These are phyloP conservation scores for Sinella curviseta DNA, from an alignment of 1,140 invertebrate genomes.

Conservation along the genomic window DNA sequence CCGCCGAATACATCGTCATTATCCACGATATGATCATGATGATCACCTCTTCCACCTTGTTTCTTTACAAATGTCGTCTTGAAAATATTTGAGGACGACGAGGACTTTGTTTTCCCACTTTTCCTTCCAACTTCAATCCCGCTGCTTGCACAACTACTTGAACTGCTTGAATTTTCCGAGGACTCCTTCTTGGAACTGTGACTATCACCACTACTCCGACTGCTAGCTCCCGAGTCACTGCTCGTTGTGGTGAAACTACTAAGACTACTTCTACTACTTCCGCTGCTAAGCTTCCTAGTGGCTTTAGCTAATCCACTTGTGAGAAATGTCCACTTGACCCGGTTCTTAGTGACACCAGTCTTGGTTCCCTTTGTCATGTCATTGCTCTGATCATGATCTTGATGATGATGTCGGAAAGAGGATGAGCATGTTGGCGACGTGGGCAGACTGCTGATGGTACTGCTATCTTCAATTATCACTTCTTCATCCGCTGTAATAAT, in stretches of 20 bases:
- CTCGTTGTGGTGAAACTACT: not conserved
- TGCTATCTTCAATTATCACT: not conserved
- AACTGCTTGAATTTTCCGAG: not conserved
- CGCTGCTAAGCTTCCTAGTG: conserved; percentile 6
- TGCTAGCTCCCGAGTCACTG: not conserved
- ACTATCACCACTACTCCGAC: not conserved
- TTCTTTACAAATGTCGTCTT: not conserved
- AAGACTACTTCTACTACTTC: not conserved
- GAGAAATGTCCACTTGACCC: conserved; percentile 22
- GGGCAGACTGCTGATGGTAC: not conserved
- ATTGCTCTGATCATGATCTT: not conserved
- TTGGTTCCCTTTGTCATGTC: not conserved
- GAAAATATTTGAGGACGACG: not conserved
- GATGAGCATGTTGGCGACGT: not conserved
- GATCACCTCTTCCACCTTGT: too few species aligned
- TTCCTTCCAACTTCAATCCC: not conserved
- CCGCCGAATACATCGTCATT: too few species aligned
- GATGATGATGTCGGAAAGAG: not conserved
- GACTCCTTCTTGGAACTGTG: not conserved
- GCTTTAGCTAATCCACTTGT: conserved; percentile 17
- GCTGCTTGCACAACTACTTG: not conserved
- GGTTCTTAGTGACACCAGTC: not conserved
- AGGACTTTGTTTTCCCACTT: not conserved
- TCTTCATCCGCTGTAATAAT: not conserved
- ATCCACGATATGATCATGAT: too few species aligned